Evolutionary conservation across 2,797 vertebrate genomes (phyloP), one percentile per base, ranked within the genome.

Genomic region (Poeciliopsis paucimaculata): DNA sequence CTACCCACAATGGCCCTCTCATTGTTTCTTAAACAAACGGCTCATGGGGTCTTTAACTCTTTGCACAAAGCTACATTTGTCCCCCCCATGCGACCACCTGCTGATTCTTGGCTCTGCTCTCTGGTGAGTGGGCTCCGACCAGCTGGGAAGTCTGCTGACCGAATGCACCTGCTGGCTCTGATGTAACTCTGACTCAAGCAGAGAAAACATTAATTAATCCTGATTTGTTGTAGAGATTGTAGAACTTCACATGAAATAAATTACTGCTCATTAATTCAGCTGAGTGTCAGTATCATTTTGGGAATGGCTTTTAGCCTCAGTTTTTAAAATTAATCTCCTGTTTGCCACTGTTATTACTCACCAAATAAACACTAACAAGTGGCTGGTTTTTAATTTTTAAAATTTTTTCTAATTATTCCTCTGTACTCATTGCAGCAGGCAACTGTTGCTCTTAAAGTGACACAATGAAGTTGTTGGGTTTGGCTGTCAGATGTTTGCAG

Each of bases 1-100:
- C 77, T 51, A 70, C 76, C 87, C 73, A 78, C 77, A 55, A 77
- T 62, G 73, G 71, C 66, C 64, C 80, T 80, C 53, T 9, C 80
- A 90, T 92, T 94, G 92, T 94, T 92, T 87, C 79, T 76, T 64
- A 76, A 51, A 94, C 89, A 91, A 92, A 86, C 7, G 47, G 75
- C 90, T 90, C 87, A 79, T 51, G 74, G 74, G 89, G 84, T 88
- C 78, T 88, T 90, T 90, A 91, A 90, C 75, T 77, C 74, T 11
- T 47, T 5, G 36, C 2, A 94, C 92, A 93, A 94, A 93, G 88
- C 60, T 75, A 82, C 88, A 47, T 92, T 93, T 93, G 90, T 94
- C 74, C 80, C 84, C 55, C 62, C 76, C 45, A 31, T 92, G 89
- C 80, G 88, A 88, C 88, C 92, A 92, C 91, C 92, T 93, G 89